Base-by-base conservation (phyloP, 2,888 invertebrate species). In the Microplitis manilae region DNA sequence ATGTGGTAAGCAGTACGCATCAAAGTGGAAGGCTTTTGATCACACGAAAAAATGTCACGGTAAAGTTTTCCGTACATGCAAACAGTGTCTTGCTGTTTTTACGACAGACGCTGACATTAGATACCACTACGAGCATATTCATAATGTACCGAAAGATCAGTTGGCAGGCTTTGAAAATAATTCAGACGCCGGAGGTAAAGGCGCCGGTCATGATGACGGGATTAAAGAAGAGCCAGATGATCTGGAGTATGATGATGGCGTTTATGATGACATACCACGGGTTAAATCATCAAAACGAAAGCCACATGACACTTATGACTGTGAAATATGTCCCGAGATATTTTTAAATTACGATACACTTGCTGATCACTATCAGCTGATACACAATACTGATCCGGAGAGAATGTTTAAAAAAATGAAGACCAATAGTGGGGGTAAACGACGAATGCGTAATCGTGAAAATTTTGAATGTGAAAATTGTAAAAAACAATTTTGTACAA, bases 1-100 rank as follows among this genome's bases (percentile, higher is more conserved):
- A 0, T 93, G 93, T 82, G 93, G 92, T 0, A 93, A 92, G 83
- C 92, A 92, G 79, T 93, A 92, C 82, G 92, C 92, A 0, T 92
- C 92, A 1, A 92, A 92, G 78, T 92, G 92, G 91, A 93, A 93
- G 81, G 92, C 92, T 0, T 91, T 91, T 77, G 92, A 93, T 83
- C 93, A 93, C 81, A 89, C 93, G 62, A 92, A 92, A 79, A 92
- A 92, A 79, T 92, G 92, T 39, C 93, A 93, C 82, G 92, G 92
- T 0, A 90, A 91, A 69, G 92, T 92, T 40, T 93, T 92, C 79
- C 90, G 90, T 64, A 92, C 92, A 1, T 93, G 93, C 80, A 92
- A 92, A 85, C 90, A 91, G n/a, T 93, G 93, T 81, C 87, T 93
- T 72, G 91, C 92, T 64, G 91, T 93, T n/a, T 93, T 92, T 81